phyloP scores from a whole-genome alignment of 1,140 invertebrate genomes.

The Eurosta solidaginis region DNA sequence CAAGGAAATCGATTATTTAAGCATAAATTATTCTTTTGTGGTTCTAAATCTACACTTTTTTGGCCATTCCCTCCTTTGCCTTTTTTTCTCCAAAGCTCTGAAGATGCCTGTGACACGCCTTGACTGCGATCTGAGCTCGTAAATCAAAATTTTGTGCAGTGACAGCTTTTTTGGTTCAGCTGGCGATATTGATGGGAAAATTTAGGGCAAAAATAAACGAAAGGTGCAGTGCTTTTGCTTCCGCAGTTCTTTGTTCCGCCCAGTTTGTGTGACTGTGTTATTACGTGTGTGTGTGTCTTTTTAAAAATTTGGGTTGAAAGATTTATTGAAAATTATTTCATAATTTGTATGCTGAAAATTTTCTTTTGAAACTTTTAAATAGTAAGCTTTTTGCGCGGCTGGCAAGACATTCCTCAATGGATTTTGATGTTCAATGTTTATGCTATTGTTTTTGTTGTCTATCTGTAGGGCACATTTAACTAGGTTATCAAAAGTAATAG shows the following conservation, averaged over 20 bases:
- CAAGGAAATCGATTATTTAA: constrained; percentile 32
- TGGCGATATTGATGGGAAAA: not conserved
- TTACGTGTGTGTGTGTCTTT: too few relatives aligned
- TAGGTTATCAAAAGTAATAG: not conserved
- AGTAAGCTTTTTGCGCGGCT: too few relatives aligned
- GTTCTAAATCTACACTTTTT: not conserved
- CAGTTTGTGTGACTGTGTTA: too few relatives aligned
- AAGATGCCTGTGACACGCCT: not conserved
- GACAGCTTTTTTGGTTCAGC: not conserved
- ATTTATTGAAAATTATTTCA: constrained; percentile 24
- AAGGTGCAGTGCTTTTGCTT: too few relatives aligned
- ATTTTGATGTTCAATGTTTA: too few relatives aligned
- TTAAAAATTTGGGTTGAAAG: not conserved
- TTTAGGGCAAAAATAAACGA: too few relatives aligned
- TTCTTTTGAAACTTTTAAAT: constrained; percentile 6
- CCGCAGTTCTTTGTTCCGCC: too few relatives aligned
- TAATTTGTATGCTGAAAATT: constrained; percentile 4
- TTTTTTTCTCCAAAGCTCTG: too few relatives aligned
- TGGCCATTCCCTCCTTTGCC: not conserved
- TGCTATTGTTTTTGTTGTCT: not conserved
- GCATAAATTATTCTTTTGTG: constrained; percentile 9
- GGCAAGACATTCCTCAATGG: not conserved
- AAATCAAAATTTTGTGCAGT: not conserved
- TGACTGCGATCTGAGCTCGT: not conserved
- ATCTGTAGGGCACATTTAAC: not conserved